phyloP scores from a whole-genome alignment of 1,140 invertebrate species.

The Halyomorpha halys region DNA sequence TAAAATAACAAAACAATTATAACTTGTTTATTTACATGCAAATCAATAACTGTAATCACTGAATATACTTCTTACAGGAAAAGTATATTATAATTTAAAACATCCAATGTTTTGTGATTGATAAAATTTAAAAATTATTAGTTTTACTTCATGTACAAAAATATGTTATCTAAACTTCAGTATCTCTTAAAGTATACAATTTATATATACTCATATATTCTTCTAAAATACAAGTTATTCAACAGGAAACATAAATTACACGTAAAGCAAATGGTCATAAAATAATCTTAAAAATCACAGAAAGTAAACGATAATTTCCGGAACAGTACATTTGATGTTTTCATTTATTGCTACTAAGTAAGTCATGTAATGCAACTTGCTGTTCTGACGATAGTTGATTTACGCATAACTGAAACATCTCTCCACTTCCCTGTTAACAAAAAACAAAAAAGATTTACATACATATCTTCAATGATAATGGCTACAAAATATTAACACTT shows the following conservation, averaged over 20 bases:
- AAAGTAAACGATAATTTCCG: constrained; percentile 18
- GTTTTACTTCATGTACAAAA: constrained; percentile 13
- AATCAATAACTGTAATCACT: no score
- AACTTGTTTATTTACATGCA: no score
- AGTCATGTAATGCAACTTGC: constrained; percentile 66
- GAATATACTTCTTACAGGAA: neutral
- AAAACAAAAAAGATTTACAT: constrained; percentile 26
- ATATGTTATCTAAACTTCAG: constrained; percentile 16
- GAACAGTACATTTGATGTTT: constrained; percentile 7
- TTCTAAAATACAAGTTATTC: neutral
- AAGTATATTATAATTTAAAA: no score
- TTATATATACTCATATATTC: constrained; percentile 13
- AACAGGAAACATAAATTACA: neutral
- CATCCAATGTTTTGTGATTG: no score
- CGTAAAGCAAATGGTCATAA: constrained; percentile 1
- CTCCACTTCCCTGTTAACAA: constrained; percentile 56
- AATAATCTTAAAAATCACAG: constrained; percentile 20
- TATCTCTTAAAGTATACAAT: constrained; percentile 3
- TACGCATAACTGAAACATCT: constrained; percentile 74
- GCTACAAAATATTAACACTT: no score
- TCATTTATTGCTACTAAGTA: constrained; percentile 32
- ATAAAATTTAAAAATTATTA: no score
- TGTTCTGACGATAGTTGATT: constrained; percentile 63
- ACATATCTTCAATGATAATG: no score
- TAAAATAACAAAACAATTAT: constrained; percentile 3